Base-by-base conservation (phyloP, 2,797 vertebrate genomes). In the Melanotaenia nigrans region DNA sequence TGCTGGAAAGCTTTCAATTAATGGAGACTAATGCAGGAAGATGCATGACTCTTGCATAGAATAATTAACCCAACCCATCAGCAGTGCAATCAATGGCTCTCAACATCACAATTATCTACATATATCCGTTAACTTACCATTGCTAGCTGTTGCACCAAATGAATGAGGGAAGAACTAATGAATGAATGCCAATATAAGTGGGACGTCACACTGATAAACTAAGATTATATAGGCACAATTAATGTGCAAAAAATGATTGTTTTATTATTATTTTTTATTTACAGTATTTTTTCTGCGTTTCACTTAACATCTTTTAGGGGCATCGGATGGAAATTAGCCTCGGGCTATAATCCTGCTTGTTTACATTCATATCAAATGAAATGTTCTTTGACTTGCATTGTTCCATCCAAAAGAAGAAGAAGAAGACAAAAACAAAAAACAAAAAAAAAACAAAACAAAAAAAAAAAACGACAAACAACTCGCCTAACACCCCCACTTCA, bases 1-100 rank as follows among this genome's bases (percentile, higher is more conserved):
- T 73, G 76, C 77, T 78, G 79, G 85, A 88, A 88, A 83, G 90
- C 74, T 82, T 89, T 91, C 88, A 92, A 92, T 92, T 93, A 92
- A 89, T 90, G 74, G 80, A 70, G 68, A 62, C 85, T 87, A 83
- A 91, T 90, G 90, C 86, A 78, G 81, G 55, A 78, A 87, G 71
- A 90, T 82, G 77, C 40, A 77, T 28, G 30, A 71, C 87, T 86
- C 85, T 56, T 81, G 69, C 78, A 82, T 67, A 22, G 61, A 86
- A 85, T 90, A 87, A 92, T 92, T 90, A 92, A 87, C 78, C 82
- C 85, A 35, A 69, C 70, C 68, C 75, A 89, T 91, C 90, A 90
- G 80, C 67, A 20, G 59, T 30, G 71, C 84, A 91, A 90, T 92
- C 90, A 90, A 72, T 79, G 70, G 63, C 87, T 83, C 78, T 83